A percentile compares a stretch with the other conserved stretches of the same genome.
Evolutionary conservation across 2,888 invertebrate species (phyloP).

Genomic region (Trissolcus japonicus): DNA sequence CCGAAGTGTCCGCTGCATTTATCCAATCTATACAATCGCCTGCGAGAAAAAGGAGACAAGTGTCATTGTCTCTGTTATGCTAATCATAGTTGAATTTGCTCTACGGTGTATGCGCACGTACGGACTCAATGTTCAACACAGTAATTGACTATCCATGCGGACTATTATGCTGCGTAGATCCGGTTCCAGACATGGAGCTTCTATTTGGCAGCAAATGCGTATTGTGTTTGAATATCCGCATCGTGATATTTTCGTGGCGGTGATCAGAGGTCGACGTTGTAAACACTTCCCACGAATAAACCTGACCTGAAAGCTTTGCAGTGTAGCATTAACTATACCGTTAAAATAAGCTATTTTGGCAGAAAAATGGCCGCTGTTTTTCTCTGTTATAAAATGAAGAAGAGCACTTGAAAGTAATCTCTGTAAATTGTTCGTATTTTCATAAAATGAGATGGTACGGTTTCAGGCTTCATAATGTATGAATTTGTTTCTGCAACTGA

Average conservation of each 20-base stretch:
- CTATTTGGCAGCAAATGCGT: slow-evolving; percentile 35
- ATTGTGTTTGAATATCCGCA: slow-evolving; percentile 21
- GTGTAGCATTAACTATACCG: background rate
- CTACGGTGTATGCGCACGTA: slow-evolving; percentile 52
- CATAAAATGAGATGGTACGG: background rate
- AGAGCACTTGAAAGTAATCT: too few relatives aligned
- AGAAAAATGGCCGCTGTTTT: too few relatives aligned
- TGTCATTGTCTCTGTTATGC: slow-evolving; percentile 66
- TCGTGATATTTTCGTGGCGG: slow-evolving; percentile 8
- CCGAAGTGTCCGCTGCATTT: slow-evolving; percentile 56
- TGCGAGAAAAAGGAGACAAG: slow-evolving; percentile 57
- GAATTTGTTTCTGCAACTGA: too few relatives aligned
- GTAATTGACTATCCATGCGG: slow-evolving; percentile 53
- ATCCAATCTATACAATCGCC: slow-evolving; percentile 57
- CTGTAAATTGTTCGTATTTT: background rate
- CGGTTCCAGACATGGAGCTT: slow-evolving; percentile 56
- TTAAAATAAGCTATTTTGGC: slow-evolving; percentile 5
- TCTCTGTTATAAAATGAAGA: too few relatives aligned
- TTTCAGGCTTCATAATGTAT: too few relatives aligned
- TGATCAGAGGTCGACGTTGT: slow-evolving; percentile 5
- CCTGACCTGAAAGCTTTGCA: slow-evolving; percentile 6
- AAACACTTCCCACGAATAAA: slow-evolving; percentile 8
- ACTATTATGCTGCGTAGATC: slow-evolving; percentile 59
- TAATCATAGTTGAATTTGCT: slow-evolving; percentile 63
- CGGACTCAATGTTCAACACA: slow-evolving; percentile 46